Conservation (phyloP, 2,888 invertebrate species). For the Cyaniris semiargus region DNA sequence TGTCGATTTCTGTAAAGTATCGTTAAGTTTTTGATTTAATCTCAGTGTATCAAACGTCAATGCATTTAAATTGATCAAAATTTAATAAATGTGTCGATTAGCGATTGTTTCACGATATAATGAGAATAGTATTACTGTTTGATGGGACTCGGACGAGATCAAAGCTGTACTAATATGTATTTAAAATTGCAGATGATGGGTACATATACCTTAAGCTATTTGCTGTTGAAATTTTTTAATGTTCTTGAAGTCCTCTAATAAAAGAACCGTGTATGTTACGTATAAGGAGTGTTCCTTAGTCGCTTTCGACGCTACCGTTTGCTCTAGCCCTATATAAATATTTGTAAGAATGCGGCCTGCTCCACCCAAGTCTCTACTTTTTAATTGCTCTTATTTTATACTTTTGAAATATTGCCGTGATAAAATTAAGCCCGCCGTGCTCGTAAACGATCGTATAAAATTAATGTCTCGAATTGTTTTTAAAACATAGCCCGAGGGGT, state of each 20-base stretch:
- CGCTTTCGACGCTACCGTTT: slow-evolving; percentile 77
- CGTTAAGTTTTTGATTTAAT: no score
- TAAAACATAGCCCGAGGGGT: slow-evolving; percentile 19
- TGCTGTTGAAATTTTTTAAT: no score
- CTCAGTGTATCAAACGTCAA: no score
- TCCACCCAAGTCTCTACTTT: slow-evolving; percentile 60
- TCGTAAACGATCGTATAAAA: slow-evolving; percentile 63
- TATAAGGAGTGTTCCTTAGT: not conserved
- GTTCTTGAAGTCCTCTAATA: not conserved
- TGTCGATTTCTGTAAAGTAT: no score
- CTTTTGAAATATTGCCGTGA: slow-evolving; percentile 67
- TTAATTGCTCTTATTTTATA: slow-evolving; percentile 74
- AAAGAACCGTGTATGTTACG: not conserved
- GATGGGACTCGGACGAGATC: no score
- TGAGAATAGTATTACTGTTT: no score
- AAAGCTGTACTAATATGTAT: not conserved
- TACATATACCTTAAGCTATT: no score
- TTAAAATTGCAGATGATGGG: not conserved
- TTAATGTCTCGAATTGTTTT: slow-evolving; percentile 54
- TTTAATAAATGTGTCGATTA: no score
- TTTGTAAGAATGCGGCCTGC: slow-evolving; percentile 67
- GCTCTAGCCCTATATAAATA: slow-evolving; percentile 71
- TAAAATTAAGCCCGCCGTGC: slow-evolving; percentile 60
- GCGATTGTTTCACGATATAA: no score
- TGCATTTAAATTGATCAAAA: no score